Percentiles rank a stretch among this genome's conserved stretches.
phyloP scores from a whole-genome alignment of 2,888 invertebrate genomes.

The Drosophila prolongata region DNA sequence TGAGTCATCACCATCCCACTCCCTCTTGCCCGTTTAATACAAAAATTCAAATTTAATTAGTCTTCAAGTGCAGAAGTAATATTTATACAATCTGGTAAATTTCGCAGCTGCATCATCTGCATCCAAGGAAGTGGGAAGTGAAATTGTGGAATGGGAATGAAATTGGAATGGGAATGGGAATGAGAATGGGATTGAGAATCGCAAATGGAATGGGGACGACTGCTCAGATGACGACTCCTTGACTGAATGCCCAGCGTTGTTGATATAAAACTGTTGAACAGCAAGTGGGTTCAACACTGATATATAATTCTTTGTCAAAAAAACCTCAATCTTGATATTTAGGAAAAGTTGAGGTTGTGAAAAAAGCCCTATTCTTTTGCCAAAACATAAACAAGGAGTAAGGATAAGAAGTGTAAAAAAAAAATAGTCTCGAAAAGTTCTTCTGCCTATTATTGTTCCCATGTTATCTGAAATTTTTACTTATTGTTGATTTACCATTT shows the following conservation, averaged over 20 bases:
- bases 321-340: too few relatives aligned
- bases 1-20: constrained; percentile 7
- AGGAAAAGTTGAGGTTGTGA: not conserved
- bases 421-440: not conserved
- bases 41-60: constrained; percentile 82
- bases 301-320: too few relatives aligned
- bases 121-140: constrained; percentile 59
- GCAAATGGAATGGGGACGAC: constrained; percentile 28
- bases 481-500: not conserved
- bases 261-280: constrained; percentile 65
- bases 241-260: constrained; percentile 42
- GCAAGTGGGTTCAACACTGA: constrained; percentile 67
- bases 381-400: too few relatives aligned
- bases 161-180: constrained; percentile 14
- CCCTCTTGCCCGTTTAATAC: constrained; percentile 39
- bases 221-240: constrained; percentile 36
- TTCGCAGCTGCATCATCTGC: constrained; percentile 71
- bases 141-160: constrained; percentile 28
- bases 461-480: not conserved
- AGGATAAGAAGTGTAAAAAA: too few relatives aligned
- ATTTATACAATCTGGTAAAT: constrained; percentile 74
- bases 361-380: too few relatives aligned
- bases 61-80: constrained; percentile 80
- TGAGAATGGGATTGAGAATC: constrained; percentile 5
- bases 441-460: not conserved